These are phyloP conservation scores for Scleropages formosus DNA, from an alignment of 2,797 vertebrate species.

Conservation along the genomic window DNA sequence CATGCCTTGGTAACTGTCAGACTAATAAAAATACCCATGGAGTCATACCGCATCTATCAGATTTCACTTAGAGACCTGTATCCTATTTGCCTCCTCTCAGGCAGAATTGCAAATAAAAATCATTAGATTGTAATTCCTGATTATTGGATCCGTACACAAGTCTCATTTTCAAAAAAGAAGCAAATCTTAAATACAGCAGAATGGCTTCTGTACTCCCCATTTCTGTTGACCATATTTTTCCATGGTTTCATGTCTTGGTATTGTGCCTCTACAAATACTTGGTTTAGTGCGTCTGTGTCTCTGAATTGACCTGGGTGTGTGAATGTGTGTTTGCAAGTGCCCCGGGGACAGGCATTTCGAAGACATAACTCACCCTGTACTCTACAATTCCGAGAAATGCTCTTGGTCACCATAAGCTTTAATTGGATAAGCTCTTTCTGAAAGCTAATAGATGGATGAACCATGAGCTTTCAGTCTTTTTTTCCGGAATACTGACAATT, in stretches of 20 bases:
- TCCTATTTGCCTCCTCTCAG: conserved; percentile 34
- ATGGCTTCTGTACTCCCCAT: not conserved
- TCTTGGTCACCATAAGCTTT: no score
- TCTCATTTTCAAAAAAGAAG: not conserved
- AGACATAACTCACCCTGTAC: no score
- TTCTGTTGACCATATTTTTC: no score
- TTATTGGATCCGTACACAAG: not conserved
- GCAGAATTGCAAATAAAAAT: conserved; percentile 21
- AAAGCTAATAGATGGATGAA: no score
- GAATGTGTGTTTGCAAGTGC: not conserved
- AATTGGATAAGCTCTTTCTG: no score
- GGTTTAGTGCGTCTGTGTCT: not conserved
- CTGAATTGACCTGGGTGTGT: no score
- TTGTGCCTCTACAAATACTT: no score
- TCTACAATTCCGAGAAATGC: no score
- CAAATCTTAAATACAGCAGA: not conserved
- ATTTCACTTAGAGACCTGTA: conserved; percentile 29
- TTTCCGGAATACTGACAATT: not conserved
- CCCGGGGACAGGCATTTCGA: no score
- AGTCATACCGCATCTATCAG: conserved; percentile 33
- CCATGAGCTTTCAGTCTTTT: not conserved
- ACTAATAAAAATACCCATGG: conserved; percentile 38
- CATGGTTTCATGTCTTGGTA: no score
- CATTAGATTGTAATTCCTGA: conserved; percentile 2
- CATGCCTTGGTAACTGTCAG: conserved; percentile 26